Base-by-base conservation (phyloP, 1,140 invertebrate species). In the Hydropsyche tenuis region DNA sequence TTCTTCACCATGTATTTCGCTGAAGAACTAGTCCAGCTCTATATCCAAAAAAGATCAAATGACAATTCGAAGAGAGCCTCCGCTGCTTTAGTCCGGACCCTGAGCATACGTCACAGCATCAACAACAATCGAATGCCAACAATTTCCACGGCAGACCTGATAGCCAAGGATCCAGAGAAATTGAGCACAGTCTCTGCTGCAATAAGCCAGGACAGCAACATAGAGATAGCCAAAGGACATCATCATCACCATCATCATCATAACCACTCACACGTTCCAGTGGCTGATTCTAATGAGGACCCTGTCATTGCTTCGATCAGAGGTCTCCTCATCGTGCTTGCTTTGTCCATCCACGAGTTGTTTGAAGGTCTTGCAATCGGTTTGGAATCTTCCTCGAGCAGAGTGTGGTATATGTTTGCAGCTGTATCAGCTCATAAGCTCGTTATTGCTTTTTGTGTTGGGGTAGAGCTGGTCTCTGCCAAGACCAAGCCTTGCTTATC, bases 351-450 rank as follows among this genome's bases (percentile, higher is more conserved):
- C 66, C 96, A 98, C 80, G 94, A 96, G 77, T 84, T 96, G 0
- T 96, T 98, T 79, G 96, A 98, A 87, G 96, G 96, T 25, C 87
- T 97, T 69, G 92, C 95, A 20, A 91, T 97, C 70, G 95, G 95
- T 9, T 84, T 96, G 20, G 94, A 96, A 81, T 85, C 85, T 18
- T 87, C 88, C 9, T 82, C 89, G 5, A 81, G 83, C 1, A 86
- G 90, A 53, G 91, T 96, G 6, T 94, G 93, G 91, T 91, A 91
- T 79, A 89, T 95, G 86, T 92, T 96, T 73, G 89, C 89, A 7
- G 95, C 94, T 1, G 90, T 97, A 16, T 90, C 93, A 0, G 91
- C 94, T 1, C 95, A 97, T 81, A 97, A 97, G 82, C 88, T 94
- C 65, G 93, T 96, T 6, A 93, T 97, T 63, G 93, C 94, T 1